A percentile compares a stretch with the other conserved stretches of the same genome.
Evolutionary conservation across 2,113 vertebrate genomes (phyloP).

Genomic region (Nycticebus coucang): DNA sequence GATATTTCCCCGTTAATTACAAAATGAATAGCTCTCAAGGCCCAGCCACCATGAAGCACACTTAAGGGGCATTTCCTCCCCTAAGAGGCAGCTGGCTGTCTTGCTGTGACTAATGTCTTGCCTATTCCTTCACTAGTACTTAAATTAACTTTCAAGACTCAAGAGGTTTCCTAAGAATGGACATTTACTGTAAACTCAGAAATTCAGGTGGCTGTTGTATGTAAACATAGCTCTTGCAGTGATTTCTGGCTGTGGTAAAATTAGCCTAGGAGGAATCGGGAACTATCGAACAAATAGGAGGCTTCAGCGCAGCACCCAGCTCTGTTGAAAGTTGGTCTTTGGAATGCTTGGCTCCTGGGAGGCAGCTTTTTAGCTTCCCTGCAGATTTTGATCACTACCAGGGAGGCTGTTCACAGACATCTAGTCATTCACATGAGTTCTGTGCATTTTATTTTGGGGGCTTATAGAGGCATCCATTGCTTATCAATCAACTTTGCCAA

Average conservation of each 20-base stretch:
- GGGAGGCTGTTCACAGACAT: neutral
- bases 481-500: neutral
- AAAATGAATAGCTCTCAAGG: neutral
- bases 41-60: neutral
- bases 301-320: neutral
- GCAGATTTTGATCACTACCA: neutral
- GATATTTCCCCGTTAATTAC: neutral
- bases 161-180: neutral
- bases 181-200: neutral
- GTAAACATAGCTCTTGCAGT: neutral
- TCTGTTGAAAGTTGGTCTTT: neutral
- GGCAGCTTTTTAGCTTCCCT: neutral
- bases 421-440: neutral
- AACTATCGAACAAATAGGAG: neutral
- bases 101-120: neutral
- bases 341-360: neutral
- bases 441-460: neutral
- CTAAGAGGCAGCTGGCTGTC: neutral
- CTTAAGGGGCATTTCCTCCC: neutral
- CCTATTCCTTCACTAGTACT: neutral
- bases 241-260: neutral
- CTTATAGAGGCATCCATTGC: neutral
- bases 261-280: neutral
- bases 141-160: constrained; percentile 1
- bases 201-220: neutral